Base-by-base conservation (phyloP, 2,797 vertebrate genomes). In the Falco naumanni region DNA sequence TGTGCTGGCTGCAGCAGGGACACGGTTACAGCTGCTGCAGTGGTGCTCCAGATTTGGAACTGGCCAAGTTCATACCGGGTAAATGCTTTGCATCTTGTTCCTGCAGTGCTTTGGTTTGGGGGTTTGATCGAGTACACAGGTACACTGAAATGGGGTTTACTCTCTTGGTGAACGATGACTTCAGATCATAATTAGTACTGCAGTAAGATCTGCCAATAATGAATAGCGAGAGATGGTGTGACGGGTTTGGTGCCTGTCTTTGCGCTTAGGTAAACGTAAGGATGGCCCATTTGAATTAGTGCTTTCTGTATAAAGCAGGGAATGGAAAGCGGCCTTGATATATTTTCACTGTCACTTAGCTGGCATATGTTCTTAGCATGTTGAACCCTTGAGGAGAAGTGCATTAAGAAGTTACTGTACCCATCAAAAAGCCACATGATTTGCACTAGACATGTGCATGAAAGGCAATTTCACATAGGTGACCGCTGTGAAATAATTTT, bases 401-500 rank as follows among this genome's bases (percentile, higher is more conserved):
- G 29, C 48, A 37, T 87, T 51, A 75, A 13, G 61, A 51, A 69
- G 33, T 65, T 70, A 9, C 41, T 71, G 19, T 45, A 20, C 57
- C 16, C 29, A 16, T 56, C 45, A 80, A 37, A 65, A 74, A 51
- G 29, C 63, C 12, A 3, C 3, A 10, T 24, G 68, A 31, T 87
- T 57, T 76, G 51, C 15, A 2, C n/a, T 82, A 14, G 0, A 5
- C 13, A 1, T 17, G 28, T 47, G 34, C 1, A 1, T 50, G 39
- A 54, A 60, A 60, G 41, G 34, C 76, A 74, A 3, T 72, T 85
- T 77, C 47, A 78, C 16, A 5, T 28, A 34, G 45, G 28, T 77
- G 48, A 57, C 24, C 0, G 0, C 39, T 76, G 14, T 39, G 65
- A 63, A 93, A 77, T 48, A 48, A 54, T 80, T 84, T 76, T 37